Evolutionary conservation across 2,113 vertebrate species (phyloP), one percentile per base, ranked within the genome.

Genomic region (Dunckerocampus dactyliophorus): DNA sequence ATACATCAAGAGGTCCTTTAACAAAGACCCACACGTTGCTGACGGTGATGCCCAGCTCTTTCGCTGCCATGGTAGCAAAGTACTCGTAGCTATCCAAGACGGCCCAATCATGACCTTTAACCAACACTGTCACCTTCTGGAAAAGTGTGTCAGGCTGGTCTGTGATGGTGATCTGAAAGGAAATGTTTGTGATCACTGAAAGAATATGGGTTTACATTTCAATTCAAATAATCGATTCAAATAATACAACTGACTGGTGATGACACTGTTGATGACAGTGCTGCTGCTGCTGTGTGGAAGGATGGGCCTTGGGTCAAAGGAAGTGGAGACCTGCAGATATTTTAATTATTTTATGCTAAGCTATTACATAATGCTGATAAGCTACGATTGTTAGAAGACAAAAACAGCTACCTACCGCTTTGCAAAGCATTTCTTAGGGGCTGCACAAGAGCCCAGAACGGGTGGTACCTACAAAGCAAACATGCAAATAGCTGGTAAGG

Each of bases 31-130:
- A 99, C 97, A 97, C 89, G 88, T 92, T 92, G 75, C 84, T 86
- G 73, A 98, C 17, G 53, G 76, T 89, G 63, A 98, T 85, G 45
- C 92, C 94, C 65, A 99, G 92, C 81, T 97, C 94, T 68, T 93
- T 88, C 20, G 97, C 97, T 55, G 97, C 92, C 82, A 94, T 87
- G 20, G 92, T 91, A 1, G 90, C 92, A 57, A 99, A 98, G 68
- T 93, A 94, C 67, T 98, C 93, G 6, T 98, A 99, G 82, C 97
- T 99, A 83, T 98, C 92, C 88, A 99, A 78, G 19, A 99, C 95
- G 1, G 94, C 77, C 63, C 71, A 90, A 85, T 98, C 95, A 0
- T 99, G 95, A 65, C 93, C 89, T 89, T 98, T 99, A 60, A 96
- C 93, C 83, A 94, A 75, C 77, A 99, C 81, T 0, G 89, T 90